Conservation (phyloP, 2,797 vertebrate genomes). For the Diglossa cyanea region DNA sequence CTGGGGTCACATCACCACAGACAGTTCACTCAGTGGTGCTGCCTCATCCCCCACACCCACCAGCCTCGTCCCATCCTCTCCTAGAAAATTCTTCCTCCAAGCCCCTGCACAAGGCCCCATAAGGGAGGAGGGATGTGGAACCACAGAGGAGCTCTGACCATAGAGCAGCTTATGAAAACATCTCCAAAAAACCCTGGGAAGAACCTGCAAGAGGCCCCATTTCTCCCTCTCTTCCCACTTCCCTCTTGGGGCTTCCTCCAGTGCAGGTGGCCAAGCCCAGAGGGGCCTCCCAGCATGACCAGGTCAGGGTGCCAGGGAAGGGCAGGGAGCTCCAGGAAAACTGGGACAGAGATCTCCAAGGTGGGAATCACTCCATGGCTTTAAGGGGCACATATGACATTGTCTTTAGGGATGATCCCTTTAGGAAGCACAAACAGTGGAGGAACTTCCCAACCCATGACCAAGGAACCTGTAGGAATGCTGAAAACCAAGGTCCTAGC, state of each 20-base stretch:
- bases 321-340: not conserved
- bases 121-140: not conserved
- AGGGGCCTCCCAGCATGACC: not conserved
- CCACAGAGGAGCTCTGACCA: not conserved
- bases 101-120: rapidly evolving
- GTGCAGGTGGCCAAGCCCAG: not conserved
- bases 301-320: not conserved
- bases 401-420: not conserved
- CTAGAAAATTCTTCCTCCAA: not conserved
- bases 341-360: rapidly evolving
- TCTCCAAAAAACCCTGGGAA: not conserved
- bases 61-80: not conserved
- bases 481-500: not conserved
- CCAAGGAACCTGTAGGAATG: rapidly evolving
- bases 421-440: not conserved
- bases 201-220: not conserved
- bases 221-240: conserved; percentile 8
- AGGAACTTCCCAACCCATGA: not conserved
- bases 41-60: not conserved
- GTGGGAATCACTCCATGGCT: rapidly evolving
- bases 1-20: rapidly evolving
- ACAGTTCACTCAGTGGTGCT: not conserved
- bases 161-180: not conserved
- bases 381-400: rapidly evolving
- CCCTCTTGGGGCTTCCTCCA: not conserved